Conservation (phyloP, 1,140 invertebrate species). For the Archivesica marissinica region DNA sequence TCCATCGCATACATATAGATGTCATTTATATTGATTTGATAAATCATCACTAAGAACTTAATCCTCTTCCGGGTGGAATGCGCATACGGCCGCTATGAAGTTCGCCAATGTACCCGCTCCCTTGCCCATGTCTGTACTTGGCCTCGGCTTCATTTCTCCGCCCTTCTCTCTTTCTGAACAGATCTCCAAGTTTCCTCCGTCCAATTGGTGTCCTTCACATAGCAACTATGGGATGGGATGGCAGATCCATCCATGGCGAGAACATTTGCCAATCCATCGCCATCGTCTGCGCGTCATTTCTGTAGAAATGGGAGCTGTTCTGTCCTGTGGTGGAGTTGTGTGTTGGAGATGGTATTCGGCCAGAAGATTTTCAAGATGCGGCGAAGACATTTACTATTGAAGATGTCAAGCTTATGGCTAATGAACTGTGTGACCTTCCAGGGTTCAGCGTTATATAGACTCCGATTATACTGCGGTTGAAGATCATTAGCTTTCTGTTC, state of each 20-base stretch:
- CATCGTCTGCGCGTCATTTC: constrained; percentile 5
- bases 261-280: neutral
- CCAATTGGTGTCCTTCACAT: constrained; percentile 1
- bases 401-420: constrained; percentile 5
- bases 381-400: neutral
- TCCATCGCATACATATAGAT: no score
- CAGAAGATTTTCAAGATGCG: neutral
- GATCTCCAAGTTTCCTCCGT: neutral
- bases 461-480: neutral
- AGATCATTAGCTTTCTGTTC: constrained; percentile 6
- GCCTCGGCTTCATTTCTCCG: neutral
- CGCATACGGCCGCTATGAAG: no score
- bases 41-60: no score
- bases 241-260: neutral
- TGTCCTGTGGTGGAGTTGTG: no score
- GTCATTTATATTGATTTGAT: no score
- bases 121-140: neutral
- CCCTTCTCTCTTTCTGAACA: neutral
- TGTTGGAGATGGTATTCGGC: no score
- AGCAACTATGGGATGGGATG: neutral
- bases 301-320: neutral
- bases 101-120: no score
- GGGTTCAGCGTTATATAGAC: neutral
- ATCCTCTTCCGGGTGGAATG: no score
- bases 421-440: constrained; percentile 8